Conservation (phyloP, 2,888 invertebrate species). For the Drosophila algonquin region DNA sequence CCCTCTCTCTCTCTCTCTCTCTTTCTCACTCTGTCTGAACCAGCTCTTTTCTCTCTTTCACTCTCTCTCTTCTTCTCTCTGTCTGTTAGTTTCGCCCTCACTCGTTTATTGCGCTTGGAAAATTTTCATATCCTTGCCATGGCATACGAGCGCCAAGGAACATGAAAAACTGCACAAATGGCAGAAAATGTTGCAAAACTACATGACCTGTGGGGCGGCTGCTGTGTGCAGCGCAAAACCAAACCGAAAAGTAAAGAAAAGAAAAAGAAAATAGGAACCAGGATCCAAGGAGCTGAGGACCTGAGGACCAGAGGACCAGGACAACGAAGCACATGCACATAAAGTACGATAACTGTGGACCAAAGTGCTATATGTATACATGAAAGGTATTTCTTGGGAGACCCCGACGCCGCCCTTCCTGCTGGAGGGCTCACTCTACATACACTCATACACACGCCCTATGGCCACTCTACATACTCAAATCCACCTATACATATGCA, state of each 20-base stretch:
- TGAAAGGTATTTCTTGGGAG: conserved; percentile 66
- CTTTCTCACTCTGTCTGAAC: background rate
- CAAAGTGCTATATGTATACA: conserved; percentile 67
- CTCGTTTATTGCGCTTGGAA: conserved; percentile 55
- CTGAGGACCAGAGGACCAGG: conserved; percentile 18
- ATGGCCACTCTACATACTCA: conserved; percentile 22
- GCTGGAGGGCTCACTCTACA: no score
- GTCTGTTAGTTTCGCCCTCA: background rate
- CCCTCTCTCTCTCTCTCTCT: conserved; percentile 9
- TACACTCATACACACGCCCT: no score
- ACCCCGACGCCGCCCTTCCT: no score
- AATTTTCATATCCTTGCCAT: conserved; percentile 78
- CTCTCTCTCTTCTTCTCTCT: background rate
- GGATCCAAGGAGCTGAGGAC: conserved; percentile 4
- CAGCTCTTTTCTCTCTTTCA: background rate
- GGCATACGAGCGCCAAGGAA: conserved; percentile 60
- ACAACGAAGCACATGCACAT: conserved; percentile 60
- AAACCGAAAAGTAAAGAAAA: conserved; percentile 20
- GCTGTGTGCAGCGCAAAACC: conserved; percentile 19
- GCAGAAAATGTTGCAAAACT: conserved; percentile 77
- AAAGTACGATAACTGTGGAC: conserved; percentile 75
- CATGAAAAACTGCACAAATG: conserved; percentile 80
- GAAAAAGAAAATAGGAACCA: conserved; percentile 26
- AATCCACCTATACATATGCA: conserved; percentile 48
- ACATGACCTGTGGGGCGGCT: conserved; percentile 42